phyloP scores from a whole-genome alignment of 2,888 invertebrate species.

The Malthinus seriepunctatus region DNA sequence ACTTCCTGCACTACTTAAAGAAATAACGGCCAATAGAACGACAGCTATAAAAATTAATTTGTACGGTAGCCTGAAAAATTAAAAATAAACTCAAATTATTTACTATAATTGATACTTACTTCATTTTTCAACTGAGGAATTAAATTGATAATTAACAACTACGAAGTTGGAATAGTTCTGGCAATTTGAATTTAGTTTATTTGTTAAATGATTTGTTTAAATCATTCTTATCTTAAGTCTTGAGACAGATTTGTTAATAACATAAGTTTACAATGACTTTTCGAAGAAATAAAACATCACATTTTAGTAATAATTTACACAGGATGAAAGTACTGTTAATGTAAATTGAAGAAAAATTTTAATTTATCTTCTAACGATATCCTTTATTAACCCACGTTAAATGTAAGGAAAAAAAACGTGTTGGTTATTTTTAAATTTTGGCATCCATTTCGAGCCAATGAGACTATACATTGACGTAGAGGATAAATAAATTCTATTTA shows the following conservation, averaged over 20 bases:
- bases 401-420: conserved; percentile 7
- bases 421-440: conserved; percentile 15
- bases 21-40: background rate
- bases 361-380: too few species aligned
- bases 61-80: background rate
- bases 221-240: conserved; percentile 2
- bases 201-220: background rate
- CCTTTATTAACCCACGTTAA: too few species aligned
- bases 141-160: background rate
- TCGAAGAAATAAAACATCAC: too few species aligned
- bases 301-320: too few species aligned
- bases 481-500: conserved; percentile 35
- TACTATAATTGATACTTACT: background rate
- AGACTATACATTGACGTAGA: conserved; percentile 20
- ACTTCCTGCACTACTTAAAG: background rate
- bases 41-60: background rate
- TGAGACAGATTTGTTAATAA: background rate
- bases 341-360: background rate
- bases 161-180: background rate
- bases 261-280: too few species aligned
- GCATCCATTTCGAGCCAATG: conserved; percentile 15
- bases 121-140: background rate
- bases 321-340: too few species aligned
- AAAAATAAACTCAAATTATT: background rate
- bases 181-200: background rate